Evolutionary conservation across 2,888 invertebrate genomes (phyloP), one percentile per base, ranked within the genome.

Genomic region (Lithophane ornitopus): DNA sequence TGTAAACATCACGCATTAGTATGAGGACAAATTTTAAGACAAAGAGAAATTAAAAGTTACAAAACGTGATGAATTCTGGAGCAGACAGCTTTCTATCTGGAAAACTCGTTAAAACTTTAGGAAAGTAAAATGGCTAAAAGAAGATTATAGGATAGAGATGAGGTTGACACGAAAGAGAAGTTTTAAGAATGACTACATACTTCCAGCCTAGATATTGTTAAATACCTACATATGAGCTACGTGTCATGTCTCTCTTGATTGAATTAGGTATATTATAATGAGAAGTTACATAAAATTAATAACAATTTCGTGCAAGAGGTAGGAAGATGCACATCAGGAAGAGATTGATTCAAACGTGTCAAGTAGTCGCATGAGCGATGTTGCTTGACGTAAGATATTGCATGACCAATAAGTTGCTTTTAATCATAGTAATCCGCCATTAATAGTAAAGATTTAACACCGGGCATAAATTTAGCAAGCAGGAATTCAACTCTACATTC

Each of bases 311-410:
- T 78, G 58, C 44, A n/a, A 56, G 46, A 44, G 67, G 39, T 52
- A 82, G 85, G 70, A 84, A 78, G 68, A 71, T 78, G 76, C 22
- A 46, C 41, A 74, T 46, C 78, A 82, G 82, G 87, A 87, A 87
- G 82, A 79, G 73, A 78, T 81, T 75, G 82, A 89, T 87, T 73
- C 63, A 73, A 58, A 78, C 66, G 67, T 76, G 76, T 77, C 81
- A 84, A 80, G 72, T 78, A 68, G 62, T 74, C 68, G 58, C 65
- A 71, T 82, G 82, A 86, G 75, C 67, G 78, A 80, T 78, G 63
- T 81, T 75, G 54, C 11, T 49, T 80, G 84, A 85, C 78, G 87
- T 88, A 82, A 87, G 52, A 66, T 80, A 70, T 86, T 85, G 81
- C 72, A 81, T 86, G 75, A 77, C n/a, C 77, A 73, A 67, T 81